Percentiles rank a stretch among this genome's conserved stretches.
Evolutionary conservation across 2,888 invertebrate genomes (phyloP).

Genomic region (Mycalesis mineus): DNA sequence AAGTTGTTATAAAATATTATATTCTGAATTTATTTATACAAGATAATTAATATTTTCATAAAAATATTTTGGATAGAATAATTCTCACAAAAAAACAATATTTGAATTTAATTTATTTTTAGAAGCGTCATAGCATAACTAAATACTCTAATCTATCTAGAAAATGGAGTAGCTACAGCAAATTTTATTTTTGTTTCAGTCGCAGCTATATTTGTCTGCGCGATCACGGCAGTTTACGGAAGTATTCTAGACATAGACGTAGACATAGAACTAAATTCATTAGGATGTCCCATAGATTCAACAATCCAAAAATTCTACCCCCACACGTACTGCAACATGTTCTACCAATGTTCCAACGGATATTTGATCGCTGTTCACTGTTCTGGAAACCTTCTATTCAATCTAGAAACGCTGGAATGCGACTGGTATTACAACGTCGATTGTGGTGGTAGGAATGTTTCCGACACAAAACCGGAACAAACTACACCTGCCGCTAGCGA

Average conservation of each 20-base stretch:
- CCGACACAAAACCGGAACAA: slow-evolving; percentile 21
- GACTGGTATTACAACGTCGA: slow-evolving; percentile 36
- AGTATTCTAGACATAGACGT: slow-evolving; percentile 4
- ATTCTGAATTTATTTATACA: too few relatives aligned
- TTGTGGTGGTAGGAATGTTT: slow-evolving; percentile 29
- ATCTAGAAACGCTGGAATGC: slow-evolving; percentile 31
- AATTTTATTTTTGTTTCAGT: slow-evolving; percentile 41
- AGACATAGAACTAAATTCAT: slow-evolving; percentile 33
- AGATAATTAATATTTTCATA: too few relatives aligned
- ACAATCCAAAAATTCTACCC: slow-evolving; percentile 34
- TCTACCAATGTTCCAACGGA: slow-evolving; percentile 42
- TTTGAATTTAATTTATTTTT: too few relatives aligned
- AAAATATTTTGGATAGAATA: too few relatives aligned
- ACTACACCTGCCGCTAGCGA: slow-evolving; percentile 7
- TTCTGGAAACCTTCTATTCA: slow-evolving; percentile 30
- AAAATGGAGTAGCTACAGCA: neutral
- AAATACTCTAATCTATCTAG: too few relatives aligned
- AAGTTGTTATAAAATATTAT: too few relatives aligned
- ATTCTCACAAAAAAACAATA: too few relatives aligned
- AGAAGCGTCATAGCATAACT: too few relatives aligned
- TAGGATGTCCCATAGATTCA: slow-evolving; percentile 35
- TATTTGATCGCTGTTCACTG: slow-evolving; percentile 34
- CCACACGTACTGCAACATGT: slow-evolving; percentile 41
- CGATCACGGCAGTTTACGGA: slow-evolving; percentile 42
- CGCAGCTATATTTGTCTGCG: slow-evolving; percentile 47